A percentile compares a stretch with the other conserved stretches of the same genome.
Conservation (phyloP, 2,113 vertebrate genomes). For the Podarcis raffonei region DNA sequence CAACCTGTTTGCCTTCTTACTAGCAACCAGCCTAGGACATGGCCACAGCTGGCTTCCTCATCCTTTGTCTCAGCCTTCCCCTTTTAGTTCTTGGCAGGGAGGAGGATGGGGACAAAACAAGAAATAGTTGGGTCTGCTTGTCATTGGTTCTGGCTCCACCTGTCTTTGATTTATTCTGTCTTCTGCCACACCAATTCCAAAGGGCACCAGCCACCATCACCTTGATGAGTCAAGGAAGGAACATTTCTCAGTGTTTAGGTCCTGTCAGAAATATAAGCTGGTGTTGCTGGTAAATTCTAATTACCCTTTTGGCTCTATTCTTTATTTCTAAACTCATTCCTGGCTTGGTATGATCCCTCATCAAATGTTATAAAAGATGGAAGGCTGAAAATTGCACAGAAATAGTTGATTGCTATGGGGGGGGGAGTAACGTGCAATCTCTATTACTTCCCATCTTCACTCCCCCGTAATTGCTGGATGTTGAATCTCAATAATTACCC, state of each 20-base stretch:
- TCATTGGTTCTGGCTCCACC: no score
- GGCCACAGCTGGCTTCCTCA: no score
- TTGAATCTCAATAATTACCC: slow-evolving; percentile 18
- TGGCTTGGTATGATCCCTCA: neutral
- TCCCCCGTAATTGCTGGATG: slow-evolving; percentile 13
- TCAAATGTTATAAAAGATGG: neutral
- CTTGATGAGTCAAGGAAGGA: neutral
- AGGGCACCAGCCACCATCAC: no score
- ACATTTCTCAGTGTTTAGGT: neutral
- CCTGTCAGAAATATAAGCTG: no score
- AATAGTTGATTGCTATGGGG: neutral
- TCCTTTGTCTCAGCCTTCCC: no score
- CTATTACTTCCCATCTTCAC: neutral
- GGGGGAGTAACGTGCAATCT: neutral
- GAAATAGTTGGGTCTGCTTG: no score
- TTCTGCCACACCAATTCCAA: no score
- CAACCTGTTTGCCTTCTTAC: no score
- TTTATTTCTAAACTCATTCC: neutral
- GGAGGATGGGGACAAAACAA: no score
- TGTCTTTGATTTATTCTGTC: no score
- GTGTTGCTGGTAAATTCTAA: neutral
- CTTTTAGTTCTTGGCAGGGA: no score
- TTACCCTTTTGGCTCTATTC: neutral
- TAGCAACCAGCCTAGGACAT: no score
- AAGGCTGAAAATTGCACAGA: neutral